A percentile compares a stretch with the other conserved stretches of the same genome.
These are phyloP conservation scores for Eubasilissa regina DNA, from an alignment of 1,140 invertebrate species.

Conservation along the genomic window DNA sequence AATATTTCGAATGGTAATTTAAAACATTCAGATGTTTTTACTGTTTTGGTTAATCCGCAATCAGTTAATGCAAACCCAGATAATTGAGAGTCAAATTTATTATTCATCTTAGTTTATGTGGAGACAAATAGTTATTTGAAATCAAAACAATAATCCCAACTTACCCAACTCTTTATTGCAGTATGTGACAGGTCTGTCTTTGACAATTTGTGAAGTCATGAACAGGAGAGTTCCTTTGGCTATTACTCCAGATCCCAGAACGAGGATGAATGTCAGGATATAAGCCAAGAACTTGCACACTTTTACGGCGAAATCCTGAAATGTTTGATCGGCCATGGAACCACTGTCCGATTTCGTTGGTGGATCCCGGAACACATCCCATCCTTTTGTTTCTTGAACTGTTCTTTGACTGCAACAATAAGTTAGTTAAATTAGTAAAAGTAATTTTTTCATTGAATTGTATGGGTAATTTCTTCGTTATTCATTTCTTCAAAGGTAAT, in stretches of 20 bases:
- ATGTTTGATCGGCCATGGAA: constrained; percentile 89
- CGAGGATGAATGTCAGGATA: constrained; percentile 88
- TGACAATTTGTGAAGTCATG: constrained; percentile 91
- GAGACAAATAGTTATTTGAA: too few relatives aligned
- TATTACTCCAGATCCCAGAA: constrained; percentile 85
- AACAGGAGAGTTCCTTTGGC: constrained; percentile 90
- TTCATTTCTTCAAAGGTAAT: too few relatives aligned
- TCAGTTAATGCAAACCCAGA: too few relatives aligned
- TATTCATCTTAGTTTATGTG: too few relatives aligned
- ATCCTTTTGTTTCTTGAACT: constrained; percentile 91
- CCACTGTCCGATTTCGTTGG: constrained; percentile 90
- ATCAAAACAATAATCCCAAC: not conserved
- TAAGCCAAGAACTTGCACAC: constrained; percentile 90
- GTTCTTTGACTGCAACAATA: constrained; percentile 81
- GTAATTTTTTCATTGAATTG: too few relatives aligned
- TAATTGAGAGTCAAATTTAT: too few relatives aligned
- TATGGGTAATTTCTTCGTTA: too few relatives aligned
- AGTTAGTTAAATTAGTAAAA: constrained; percentile 1
- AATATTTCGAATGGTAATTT: too few relatives aligned
- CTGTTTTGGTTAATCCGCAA: too few relatives aligned
- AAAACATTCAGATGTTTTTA: too few relatives aligned
- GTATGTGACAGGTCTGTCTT: constrained; percentile 81
- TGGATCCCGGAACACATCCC: constrained; percentile 94
- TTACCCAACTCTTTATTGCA: constrained; percentile 89
- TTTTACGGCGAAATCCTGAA: constrained; percentile 88